Conservation (phyloP, 2,113 vertebrate genomes). For the Grallaria varia region DNA sequence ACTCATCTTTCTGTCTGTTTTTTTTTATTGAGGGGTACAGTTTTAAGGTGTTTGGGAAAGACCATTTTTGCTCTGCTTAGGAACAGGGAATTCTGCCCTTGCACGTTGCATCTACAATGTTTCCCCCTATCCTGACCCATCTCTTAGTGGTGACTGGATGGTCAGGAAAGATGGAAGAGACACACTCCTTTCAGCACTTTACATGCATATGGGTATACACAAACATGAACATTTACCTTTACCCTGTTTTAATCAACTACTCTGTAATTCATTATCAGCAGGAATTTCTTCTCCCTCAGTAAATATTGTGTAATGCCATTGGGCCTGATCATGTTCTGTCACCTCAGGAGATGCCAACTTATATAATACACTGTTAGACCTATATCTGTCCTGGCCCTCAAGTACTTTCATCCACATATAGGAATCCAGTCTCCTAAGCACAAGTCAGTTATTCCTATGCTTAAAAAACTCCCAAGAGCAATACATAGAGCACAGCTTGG, state of each 20-base stretch:
- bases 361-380: background rate
- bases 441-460: background rate
- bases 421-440: background rate
- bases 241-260: background rate
- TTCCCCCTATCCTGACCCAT: background rate
- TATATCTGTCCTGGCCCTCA: background rate
- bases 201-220: fast-evolving
- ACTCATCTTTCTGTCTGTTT: background rate
- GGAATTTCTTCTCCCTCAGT: background rate
- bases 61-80: background rate
- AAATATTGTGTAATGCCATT: background rate
- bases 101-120: background rate
- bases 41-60: background rate
- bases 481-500: background rate
- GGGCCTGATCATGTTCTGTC: background rate
- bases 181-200: background rate
- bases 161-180: background rate
- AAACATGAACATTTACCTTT: background rate
- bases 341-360: background rate
- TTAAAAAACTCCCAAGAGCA: background rate
- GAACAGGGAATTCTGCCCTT: background rate
- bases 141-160: background rate
- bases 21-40: background rate
- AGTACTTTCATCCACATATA: background rate
- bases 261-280: background rate